Base-by-base conservation (phyloP, 2,797 vertebrate species). In the Aulostomus chinensis region DNA sequence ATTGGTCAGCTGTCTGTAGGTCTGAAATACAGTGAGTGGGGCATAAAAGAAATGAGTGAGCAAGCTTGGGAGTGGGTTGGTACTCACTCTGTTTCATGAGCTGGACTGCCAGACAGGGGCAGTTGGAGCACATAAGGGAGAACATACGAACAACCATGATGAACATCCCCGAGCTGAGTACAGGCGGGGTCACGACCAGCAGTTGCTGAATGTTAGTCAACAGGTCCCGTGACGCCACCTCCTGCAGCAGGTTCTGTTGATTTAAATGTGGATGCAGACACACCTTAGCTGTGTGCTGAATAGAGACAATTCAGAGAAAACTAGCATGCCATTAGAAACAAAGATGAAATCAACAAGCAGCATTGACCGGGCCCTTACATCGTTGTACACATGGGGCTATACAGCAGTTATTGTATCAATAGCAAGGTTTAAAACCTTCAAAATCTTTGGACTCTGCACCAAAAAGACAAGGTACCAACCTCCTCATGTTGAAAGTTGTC, bases 101-200 rank as follows among this genome's bases (percentile, higher is more conserved):
- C 68, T 99, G 97, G 66, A 98, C 97, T 8, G 97, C 97, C 86
- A 99, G 89, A 1, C 93, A 93, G 46, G 97, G 97, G 80, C 97
- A 99, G 76, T 99, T 98, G 65, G 97, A 99, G 84, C 97, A 99
- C 96, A 99, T 99, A 47, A 99, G 89, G 15, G 97, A 99, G 88
- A 99, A 98, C 97, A 99, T 99, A 79, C 97, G 96, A 70, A 99
- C 97, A 62, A 99, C 97, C 97, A 99, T 99, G 82, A 99, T 99
- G 86, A 99, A 99, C 97, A 99, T 99, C 78, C 97, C 97, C 21
- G 97, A 98, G 90, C 97, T 99, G 81, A 99, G 90, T 66, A 99
- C 93, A 3, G 97, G 97, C 50, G 97, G 97, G 2, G 96, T 99
- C 73, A 99, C 95, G 1, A 99, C 97, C 86, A 99, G 81, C 47